Evolutionary conservation across 2,888 invertebrate species (phyloP), one percentile per base, ranked within the genome.

Genomic region (Lottia gigantea): DNA sequence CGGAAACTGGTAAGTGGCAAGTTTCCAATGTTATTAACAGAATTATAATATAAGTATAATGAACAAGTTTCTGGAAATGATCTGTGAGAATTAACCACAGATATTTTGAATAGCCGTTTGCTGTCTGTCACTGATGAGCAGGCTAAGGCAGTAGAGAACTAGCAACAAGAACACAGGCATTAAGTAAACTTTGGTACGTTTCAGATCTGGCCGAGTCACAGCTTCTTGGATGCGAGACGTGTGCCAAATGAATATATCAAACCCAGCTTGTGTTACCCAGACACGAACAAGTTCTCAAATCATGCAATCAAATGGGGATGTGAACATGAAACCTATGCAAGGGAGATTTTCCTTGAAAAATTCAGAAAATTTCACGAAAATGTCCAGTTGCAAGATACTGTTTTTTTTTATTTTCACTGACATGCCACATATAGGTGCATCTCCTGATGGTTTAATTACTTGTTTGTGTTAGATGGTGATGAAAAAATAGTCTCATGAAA

Each of bases 161-260:
- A 7, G 45, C 46, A 61, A 71, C 71, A n/a, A 64, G 62, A 40
- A 14, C 47, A 14, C 71, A 68, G 25, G 7, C 61, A 23, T 46
- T 65, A 25, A 31, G 26, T 40, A 68, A 66, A 25, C 46, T 62
- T 0, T 71, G 71, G 71, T 68, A 19, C 15, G 47, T 19, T 71
- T 68, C 19, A 47, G 68, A 62, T 66, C 68, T n/a, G 71, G 71
- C 12, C 0, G 70, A 46, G 23, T 70, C 19, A 70, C 70, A 61
- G 70, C 70, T 3, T 70, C 70, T 2, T 66, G 31, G 49, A 45
- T 66, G 46, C 64, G 65, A 16, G 65, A 55, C 11, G 70, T 62
- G 11, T 61, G 40, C 19, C 19, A 40, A 15, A 70, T 65, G 15
- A 46, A 61, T 45, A 3, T 55, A 16, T 6, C 45, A 3, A 66